Base-by-base conservation (phyloP, 2,888 invertebrate species). In the Subacronicta megacephala region DNA sequence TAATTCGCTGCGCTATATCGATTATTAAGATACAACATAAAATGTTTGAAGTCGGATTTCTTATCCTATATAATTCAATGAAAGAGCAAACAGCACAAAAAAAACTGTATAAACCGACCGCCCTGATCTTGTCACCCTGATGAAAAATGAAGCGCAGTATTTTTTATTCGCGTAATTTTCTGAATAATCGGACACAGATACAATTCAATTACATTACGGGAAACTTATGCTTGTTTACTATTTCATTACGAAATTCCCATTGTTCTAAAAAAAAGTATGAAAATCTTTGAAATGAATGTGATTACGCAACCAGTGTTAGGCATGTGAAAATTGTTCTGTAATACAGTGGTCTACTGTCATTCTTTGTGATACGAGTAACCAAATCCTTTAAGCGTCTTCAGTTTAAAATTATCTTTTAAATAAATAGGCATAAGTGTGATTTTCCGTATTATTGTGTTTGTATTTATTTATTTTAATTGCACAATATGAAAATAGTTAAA, bases 261-360 rank as follows among this genome's bases (percentile, higher is more conserved):
- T 43, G 26, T 63, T 62, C 38, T 12, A 33, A 13, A 9, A 29
- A 43, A n/a, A 33, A 13, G 12, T 10, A 18, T 10, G 17, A 23
- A 37, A 52, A n/a, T 2, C 7, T 33, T 0, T 7, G 17, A n/a
- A 15, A 16, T 29, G 7, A 7, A 0, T 7, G 15, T 9, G 16
- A 13, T 18, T 26, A 40, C 35, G 9, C 6, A 35, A 18, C 23
- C 9, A 13, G 13, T 13, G 9, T 41, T 35, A 40, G n/a, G n/a
- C n/a, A n/a, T 33, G 20, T 7, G 23, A 42, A 13, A 33, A n/a
- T n/a, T 38, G n/a, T 18, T 26, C 9, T 18, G 23, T 31, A 31
- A n/a, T 31, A n/a, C 12, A 2, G 12, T 12, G 29, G 12, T 12
- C 2, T 29, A 31, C n/a, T n/a, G n/a, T 31, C 5, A 29, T 29